Base-by-base conservation (phyloP, 2,888 invertebrate species). In the Psylliodes chrysocephalus region DNA sequence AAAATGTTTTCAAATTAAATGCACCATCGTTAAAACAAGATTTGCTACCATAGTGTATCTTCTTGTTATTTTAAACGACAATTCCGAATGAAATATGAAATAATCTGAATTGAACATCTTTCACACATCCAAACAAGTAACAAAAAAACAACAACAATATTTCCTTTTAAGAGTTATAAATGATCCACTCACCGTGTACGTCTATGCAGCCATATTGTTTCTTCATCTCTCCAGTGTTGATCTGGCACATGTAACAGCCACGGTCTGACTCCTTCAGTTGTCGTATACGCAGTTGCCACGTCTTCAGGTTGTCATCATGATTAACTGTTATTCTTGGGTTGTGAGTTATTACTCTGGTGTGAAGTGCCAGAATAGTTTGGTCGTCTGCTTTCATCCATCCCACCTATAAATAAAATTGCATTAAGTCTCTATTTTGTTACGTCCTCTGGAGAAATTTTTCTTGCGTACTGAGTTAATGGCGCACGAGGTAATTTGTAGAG, bases 241-340 rank as follows among this genome's bases (percentile, higher is more conserved):
- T 89, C 82, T 92, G 91, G 78, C 91, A 92, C 91, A 91, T 91
- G 81, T 92, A 92, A 76, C 91, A 91, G 6, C 91, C 91, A 63
- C 90, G 86, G 79, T 92, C 91, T 54, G 89, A 86, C 70, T 91
- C 90, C 81, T 88, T 89, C 70, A 91, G 84, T 54, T 89, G 90
- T 47, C 90, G 82, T 71, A 92, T 90, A 78, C 90, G 89, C 33
- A 92, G 85, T 77, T 89, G 89, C 91, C 91, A 92, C 33, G 89
- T 90, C 64, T 86, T 85, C 22, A 89, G 87, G 6, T 89, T 88
- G 81, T 91, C 91, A 81, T 91, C 91, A 78, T 90, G 86, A 62
- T 87, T 87, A 67, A 91, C 90, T 10, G 88, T 87, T 74, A 91
- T 89, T 30, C 91, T 85, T 0, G 89, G 85, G 77, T 91, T 91